A percentile compares a stretch with the other conserved stretches of the same genome.
These are phyloP conservation scores for Sebastes baramenuke DNA, from an alignment of 2,797 vertebrate species.

Conservation along the genomic window DNA sequence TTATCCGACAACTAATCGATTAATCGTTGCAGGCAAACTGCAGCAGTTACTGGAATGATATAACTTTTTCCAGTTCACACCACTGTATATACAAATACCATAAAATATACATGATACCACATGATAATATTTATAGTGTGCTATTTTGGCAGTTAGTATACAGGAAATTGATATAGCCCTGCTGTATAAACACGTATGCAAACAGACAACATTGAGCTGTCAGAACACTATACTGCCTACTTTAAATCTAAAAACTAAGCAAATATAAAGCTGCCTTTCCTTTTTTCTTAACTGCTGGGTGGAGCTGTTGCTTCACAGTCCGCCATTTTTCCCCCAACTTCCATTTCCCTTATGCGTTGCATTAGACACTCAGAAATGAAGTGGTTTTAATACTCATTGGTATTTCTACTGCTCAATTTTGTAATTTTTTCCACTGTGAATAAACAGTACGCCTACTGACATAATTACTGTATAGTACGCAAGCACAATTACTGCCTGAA, in stretches of 20 bases:
- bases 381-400: background rate
- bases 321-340: background rate
- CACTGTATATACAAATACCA: background rate
- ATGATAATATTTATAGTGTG: background rate
- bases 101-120: background rate
- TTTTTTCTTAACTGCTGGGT: background rate
- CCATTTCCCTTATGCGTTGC: background rate
- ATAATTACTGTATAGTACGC: background rate
- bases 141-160: background rate
- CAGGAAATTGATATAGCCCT: background rate
- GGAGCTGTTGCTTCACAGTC: background rate
- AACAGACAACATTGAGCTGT: background rate
- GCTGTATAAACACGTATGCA: background rate
- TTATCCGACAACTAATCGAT: too few species aligned
- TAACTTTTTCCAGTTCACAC: background rate
- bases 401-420: background rate
- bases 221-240: background rate
- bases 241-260: background rate
- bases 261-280: background rate
- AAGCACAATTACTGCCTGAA: background rate
- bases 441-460: background rate
- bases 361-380: background rate
- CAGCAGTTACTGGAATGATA: background rate
- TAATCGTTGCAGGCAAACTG: too few species aligned
- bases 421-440: background rate